Evolutionary conservation across 2,888 invertebrate genomes (phyloP), one percentile per base, ranked within the genome.

Genomic region (Tethea ocularis): DNA sequence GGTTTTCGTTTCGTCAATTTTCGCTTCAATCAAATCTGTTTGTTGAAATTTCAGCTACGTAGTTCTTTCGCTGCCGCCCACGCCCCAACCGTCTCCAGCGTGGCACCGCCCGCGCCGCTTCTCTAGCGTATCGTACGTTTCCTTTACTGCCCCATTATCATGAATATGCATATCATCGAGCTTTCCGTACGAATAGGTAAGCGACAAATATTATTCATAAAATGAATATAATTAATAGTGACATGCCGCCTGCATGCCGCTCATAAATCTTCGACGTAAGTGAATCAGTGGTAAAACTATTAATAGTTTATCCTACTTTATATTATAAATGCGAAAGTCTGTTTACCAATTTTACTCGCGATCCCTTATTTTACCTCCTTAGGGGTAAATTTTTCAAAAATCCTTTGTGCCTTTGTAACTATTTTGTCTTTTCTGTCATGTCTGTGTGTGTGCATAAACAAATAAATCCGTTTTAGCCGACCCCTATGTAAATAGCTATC

Each of bases 101-200:
- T 86, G 85, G 85, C 69, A 78, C 61, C 84, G n/a, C 46, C 46
- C 46, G 46, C 46, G 80, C 57, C 83, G 86, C 75, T 80, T 77
- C 67, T 82, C 79, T 68, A 62, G 68, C 64, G 66, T 84, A 70
- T 73, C 75, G 86, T 87, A 87, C 68, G 85, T 84, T 78, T 64
- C 64, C 59, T 68, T 74, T 71, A 67, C 61, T 74, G 60, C 63
- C 70, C 71, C 71, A 71, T 76, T 69, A 59, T 71, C 69, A 79
- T 83, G 72, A 84, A 84, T 83, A 83, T 83, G 81, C 79, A 83
- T 80, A 69, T 74, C 74, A 83, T 78, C 77, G 77, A 75, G 71
- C 72, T 74, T 72, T 63, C 62, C 65, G 57, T 58, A 56, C 62
- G 67, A 68, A 73, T 75, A 72, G 73, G 71, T 79, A 73, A 72